A percentile compares a stretch with the other conserved stretches of the same genome.
Conservation (phyloP, 1,140 invertebrate genomes). For the Diorhabda sublineata region DNA sequence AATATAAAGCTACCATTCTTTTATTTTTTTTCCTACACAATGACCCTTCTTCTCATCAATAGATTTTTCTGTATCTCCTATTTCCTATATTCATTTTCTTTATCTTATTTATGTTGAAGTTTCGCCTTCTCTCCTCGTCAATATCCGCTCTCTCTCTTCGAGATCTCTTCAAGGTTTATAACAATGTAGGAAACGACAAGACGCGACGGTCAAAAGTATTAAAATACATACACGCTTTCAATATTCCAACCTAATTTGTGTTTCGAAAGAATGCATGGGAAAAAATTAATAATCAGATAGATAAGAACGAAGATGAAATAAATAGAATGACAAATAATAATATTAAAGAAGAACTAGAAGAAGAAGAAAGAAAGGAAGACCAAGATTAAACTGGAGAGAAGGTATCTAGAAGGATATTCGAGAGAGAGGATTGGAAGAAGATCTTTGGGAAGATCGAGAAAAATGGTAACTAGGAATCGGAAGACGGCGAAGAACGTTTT, state of each 20-base stretch:
- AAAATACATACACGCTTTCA: no score
- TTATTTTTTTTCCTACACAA: background rate
- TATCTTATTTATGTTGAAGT: slow-evolving; percentile 3
- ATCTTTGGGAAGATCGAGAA: no score
- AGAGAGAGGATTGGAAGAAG: background rate
- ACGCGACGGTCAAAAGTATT: no score
- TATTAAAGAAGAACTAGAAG: no score
- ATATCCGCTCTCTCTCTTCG: background rate
- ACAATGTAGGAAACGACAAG: background rate
- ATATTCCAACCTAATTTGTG: no score
- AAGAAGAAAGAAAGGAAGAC: background rate
- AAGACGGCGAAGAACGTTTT: no score
- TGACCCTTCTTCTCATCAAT: slow-evolving; percentile 1
- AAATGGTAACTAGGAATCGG: no score
- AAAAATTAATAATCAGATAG: no score
- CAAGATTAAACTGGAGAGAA: background rate
- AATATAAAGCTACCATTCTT: background rate
- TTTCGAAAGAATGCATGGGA: no score
- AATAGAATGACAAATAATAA: no score
- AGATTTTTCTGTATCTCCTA: slow-evolving; percentile 2
- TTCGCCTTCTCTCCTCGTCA: background rate
- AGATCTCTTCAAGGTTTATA: background rate
- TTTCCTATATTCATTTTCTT: slow-evolving; percentile 3
- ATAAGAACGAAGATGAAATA: no score
- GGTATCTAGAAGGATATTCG: background rate